These are phyloP conservation scores for Callorhinus ursinus DNA, from an alignment of 2,113 vertebrate species.

Conservation along the genomic window DNA sequence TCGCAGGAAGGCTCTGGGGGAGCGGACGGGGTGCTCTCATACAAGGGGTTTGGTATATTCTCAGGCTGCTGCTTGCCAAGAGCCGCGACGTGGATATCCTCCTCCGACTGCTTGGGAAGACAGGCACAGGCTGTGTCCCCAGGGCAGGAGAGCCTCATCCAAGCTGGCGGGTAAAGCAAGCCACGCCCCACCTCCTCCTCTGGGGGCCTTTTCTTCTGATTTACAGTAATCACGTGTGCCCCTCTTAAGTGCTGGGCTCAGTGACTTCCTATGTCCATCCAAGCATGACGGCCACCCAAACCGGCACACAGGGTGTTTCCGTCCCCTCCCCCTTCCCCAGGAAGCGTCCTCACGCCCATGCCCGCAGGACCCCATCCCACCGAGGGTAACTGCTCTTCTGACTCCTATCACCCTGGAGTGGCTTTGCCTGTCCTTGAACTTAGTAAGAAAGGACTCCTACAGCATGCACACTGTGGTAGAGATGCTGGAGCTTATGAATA, in stretches of 20 bases:
- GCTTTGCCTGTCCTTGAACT: neutral
- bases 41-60: constrained; percentile 86
- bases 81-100: constrained; percentile 71
- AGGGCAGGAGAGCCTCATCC: accelerated
- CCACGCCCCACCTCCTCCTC: neutral
- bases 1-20: constrained; percentile 73
- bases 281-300: neutral
- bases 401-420: neutral
- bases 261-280: neutral
- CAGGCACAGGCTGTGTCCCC: neutral
- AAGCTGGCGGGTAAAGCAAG: neutral
- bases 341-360: neutral
- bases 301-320: neutral
- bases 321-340: accelerated
- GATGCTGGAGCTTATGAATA: neutral
- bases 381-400: neutral
- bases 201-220: no score
- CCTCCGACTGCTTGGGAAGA: constrained; percentile 80
- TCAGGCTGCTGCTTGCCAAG: constrained; percentile 79
- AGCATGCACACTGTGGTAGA: neutral
- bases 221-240: no score
- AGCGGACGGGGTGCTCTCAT: constrained; percentile 72
- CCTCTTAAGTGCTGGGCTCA: neutral
- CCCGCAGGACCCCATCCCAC: neutral
- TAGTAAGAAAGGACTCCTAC: neutral